Base-by-base conservation (phyloP, 2,113 vertebrate species). In the Actenoides hombroni region DNA sequence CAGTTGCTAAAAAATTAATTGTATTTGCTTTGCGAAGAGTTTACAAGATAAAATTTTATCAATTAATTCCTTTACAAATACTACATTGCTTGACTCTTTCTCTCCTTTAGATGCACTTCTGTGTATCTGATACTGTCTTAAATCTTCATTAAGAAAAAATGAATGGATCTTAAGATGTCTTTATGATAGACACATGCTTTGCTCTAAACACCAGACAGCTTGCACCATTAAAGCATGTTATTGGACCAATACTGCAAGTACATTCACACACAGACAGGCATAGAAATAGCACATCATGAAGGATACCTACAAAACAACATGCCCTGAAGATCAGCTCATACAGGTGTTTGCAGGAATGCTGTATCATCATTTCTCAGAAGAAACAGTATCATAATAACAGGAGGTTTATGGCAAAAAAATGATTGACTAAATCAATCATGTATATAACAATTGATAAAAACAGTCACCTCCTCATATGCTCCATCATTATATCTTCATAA, bases 121-220 rank as follows among this genome's bases (percentile, higher is more conserved):
- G 56, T 3, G 0, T 37, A 49, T 5, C 31, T 92, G 18, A 28
- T 28, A 40, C 3, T 39, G 4, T 20, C 23, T 69, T 17, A 56
- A 51, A 42, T n/a, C 25, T 25, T 81, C 33, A 63, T 67, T 37
- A 67, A 51, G 13, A 76, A 77, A 35, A 78, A 57, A 75, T 5
- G 0, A 68, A 81, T 46, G 17, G 8, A 14, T 8, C 3, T 10
- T 44, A 48, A 78, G 25, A 4, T 40, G 42, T 9, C n/a, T 59
- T 1, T 39, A 17, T 11, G 10, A 21, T 24, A 25, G 15, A 53
- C 29, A 40, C 2, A 20, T 0, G 0, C 54, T 71, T 42, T 73
- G 54, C 35, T 74, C 11, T 49, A 13, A 76, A 26, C 18, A 60
- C 6, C 26, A 79, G 23, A 16, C 21, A 51, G 24, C 10, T 63